Percentiles rank a stretch among this genome's conserved stretches.
Conservation (phyloP, 2,797 vertebrate genomes). For the Podarcis siculus region DNA sequence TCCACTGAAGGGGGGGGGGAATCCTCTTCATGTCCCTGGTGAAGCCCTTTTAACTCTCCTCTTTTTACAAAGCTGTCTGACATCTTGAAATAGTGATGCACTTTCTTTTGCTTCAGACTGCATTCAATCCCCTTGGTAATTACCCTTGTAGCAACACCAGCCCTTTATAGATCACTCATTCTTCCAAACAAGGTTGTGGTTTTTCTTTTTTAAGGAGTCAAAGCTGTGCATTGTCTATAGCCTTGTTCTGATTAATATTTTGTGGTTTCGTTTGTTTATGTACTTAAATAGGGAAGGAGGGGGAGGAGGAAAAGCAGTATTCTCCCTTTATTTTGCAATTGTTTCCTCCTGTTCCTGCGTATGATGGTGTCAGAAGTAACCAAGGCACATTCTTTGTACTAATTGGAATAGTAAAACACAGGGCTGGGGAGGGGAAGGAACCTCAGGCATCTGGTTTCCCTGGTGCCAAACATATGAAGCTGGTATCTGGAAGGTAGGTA, state of each 20-base stretch:
- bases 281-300: not conserved
- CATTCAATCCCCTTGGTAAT: conserved; percentile 29
- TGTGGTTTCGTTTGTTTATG: not conserved
- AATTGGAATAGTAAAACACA: not conserved
- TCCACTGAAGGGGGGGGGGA: not conserved
- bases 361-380: not conserved
- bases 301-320: not conserved
- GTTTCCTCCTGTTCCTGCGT: not conserved
- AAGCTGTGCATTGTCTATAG: conserved; percentile 14
- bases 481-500: not conserved
- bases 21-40: not conserved
- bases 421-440: not conserved
- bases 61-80: conserved; percentile 47
- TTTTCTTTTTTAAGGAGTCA: conserved; percentile 17
- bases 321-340: not conserved
- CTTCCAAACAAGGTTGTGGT: conserved; percentile 15
- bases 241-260: not conserved
- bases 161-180: conserved; percentile 32
- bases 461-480: not conserved
- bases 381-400: not conserved
- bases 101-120: conserved; percentile 37
- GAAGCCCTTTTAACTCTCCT: conserved; percentile 2
- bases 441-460: not conserved
- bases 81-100: conserved; percentile 34
- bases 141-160: conserved; percentile 15